Percentiles rank a stretch among this genome's conserved stretches.
Evolutionary conservation across 2,888 invertebrate genomes (phyloP).

Genomic region (Uloborus plumipes): DNA sequence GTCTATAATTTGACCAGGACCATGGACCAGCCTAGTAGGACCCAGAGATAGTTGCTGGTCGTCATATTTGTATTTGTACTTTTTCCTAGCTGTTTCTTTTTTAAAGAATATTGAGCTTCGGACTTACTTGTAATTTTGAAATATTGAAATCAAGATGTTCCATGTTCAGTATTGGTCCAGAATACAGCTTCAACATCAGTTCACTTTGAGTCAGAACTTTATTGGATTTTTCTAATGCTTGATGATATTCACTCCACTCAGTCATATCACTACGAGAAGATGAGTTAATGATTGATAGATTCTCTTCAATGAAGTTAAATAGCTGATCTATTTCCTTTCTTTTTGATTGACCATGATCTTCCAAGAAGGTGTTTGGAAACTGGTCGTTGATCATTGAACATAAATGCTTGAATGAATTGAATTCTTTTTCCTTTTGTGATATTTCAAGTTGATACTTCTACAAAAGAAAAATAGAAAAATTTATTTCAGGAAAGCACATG

Average conservation of each 20-base stretch:
- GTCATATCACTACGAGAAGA: conserved; percentile 5
- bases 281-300: neutral
- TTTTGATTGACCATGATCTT: neutral
- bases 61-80: no score
- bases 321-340: conserved; percentile 1
- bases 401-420: neutral
- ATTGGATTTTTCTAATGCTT: conserved; percentile 4
- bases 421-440: neutral
- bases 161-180: conserved; percentile 6
- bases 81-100: no score
- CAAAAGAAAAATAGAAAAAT: no score
- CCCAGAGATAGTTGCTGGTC: no score
- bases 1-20: no score
- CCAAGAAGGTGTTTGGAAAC: neutral
- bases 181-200: neutral
- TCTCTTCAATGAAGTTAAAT: neutral
- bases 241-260: conserved; percentile 27
- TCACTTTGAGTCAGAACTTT: conserved; percentile 22
- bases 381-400: neutral
- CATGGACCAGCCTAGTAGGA: no score
- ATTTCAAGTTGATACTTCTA: neutral
- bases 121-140: conserved; percentile 28
- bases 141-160: conserved; percentile 12
- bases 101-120: no score
- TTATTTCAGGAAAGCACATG: no score